Percentiles rank a stretch among this genome's conserved stretches.
Evolutionary conservation across 2,888 invertebrate species (phyloP).

Genomic region (Drosophila limbata): DNA sequence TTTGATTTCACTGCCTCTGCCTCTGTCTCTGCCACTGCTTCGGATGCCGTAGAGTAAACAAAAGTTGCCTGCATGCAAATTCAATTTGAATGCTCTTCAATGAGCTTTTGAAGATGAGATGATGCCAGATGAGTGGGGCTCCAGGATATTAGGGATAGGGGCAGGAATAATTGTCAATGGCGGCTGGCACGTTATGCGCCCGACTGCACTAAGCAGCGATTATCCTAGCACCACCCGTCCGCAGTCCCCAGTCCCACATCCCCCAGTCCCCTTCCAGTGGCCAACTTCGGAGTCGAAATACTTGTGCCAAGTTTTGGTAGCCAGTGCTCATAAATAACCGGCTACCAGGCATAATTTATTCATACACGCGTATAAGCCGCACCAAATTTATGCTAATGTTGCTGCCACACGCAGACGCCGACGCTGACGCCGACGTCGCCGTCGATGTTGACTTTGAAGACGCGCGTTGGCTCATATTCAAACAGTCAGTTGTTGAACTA

Average conservation of each 20-base stretch:
- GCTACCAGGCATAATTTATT: slow-evolving; percentile 64
- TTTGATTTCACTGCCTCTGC: slow-evolving; percentile 65
- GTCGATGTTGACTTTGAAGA: neutral
- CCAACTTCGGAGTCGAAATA: slow-evolving; percentile 20
- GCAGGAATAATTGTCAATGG: slow-evolving; percentile 50
- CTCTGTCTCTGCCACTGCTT: neutral
- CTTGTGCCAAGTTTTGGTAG: slow-evolving; percentile 58
- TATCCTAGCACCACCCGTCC: slow-evolving; percentile 63
- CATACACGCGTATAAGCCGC: slow-evolving; percentile 71
- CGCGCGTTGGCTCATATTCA: slow-evolving; percentile 39
- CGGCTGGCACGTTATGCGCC: slow-evolving; percentile 58
- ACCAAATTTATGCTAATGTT: slow-evolving; percentile 73
- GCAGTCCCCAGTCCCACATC: too few relatives aligned
- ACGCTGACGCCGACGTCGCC: neutral
- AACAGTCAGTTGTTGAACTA: slow-evolving; percentile 41
- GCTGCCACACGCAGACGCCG: slow-evolving; percentile 29
- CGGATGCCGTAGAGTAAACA: slow-evolving; percentile 65
- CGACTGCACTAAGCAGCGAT: slow-evolving; percentile 81
- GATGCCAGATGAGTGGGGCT: slow-evolving; percentile 13
- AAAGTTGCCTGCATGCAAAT: slow-evolving; percentile 78
- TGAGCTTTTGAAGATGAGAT: slow-evolving; percentile 53
- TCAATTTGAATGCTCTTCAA: slow-evolving; percentile 81
- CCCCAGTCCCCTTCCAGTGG: neutral
- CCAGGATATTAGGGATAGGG: neutral
- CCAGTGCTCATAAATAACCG: slow-evolving; percentile 66